Conservation (phyloP, 2,113 vertebrate genomes). For the Apodemus speciosus region DNA sequence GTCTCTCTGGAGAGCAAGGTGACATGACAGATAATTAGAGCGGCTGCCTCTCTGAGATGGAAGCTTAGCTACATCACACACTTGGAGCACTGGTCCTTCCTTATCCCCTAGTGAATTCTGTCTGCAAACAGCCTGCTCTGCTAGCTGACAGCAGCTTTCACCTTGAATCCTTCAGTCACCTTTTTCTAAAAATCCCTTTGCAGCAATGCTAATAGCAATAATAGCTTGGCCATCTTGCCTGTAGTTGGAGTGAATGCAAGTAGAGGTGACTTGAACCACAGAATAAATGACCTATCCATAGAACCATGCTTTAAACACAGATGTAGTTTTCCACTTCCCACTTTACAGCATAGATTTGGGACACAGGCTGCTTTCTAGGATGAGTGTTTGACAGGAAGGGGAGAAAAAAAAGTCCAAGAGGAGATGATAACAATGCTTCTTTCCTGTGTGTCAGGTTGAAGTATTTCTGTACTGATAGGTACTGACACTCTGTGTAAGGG, state of each 20-base stretch:
- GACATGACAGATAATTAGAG: conserved; percentile 75
- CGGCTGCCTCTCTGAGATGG: conserved; percentile 8
- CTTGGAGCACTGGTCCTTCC: conserved; percentile 57
- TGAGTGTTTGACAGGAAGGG: background rate
- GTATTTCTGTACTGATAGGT: background rate
- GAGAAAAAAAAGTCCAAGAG: background rate
- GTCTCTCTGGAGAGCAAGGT: conserved; percentile 62
- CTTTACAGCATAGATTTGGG: background rate
- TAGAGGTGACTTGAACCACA: conserved; percentile 14
- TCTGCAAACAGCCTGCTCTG: conserved; percentile 21
- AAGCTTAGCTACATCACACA: conserved; percentile 15
- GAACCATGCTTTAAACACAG: background rate
- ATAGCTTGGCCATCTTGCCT: conserved; percentile 41
- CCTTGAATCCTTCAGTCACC: conserved; percentile 61
- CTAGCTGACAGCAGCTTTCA: conserved; percentile 60
- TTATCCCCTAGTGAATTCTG: conserved; percentile 66
- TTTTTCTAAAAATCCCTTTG: conserved; percentile 37
- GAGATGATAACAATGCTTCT: background rate
- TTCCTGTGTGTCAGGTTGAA: background rate
- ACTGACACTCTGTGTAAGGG: background rate
- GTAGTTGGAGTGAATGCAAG: background rate
- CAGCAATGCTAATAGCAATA: conserved; percentile 4
- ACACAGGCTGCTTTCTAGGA: background rate
- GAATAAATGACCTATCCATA: conserved; percentile 35
- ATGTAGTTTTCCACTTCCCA: background rate